These are phyloP conservation scores for Pantala flavescens DNA, from an alignment of 1,140 invertebrate genomes.

Conservation along the genomic window DNA sequence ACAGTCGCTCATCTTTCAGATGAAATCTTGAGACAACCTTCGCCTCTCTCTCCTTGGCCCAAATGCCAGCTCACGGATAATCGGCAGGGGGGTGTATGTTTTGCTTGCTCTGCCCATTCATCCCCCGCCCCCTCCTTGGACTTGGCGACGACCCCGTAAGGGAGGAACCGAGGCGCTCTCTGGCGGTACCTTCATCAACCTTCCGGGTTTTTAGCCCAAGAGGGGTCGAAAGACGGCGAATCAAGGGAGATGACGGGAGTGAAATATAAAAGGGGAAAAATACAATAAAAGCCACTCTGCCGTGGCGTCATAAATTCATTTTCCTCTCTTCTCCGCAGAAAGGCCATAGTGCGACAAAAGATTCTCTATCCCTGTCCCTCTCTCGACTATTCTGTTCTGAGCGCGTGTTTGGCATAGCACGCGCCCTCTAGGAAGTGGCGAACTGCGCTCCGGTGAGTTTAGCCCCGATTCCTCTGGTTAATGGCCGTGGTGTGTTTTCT, in stretches of 20 bases:
- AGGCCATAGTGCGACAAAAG: not conserved
- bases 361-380: not conserved
- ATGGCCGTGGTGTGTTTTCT: not conserved
- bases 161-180: not conserved
- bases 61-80: too few relatives aligned
- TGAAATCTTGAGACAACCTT: too few relatives aligned
- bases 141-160: not conserved
- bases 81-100: not conserved
- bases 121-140: not conserved
- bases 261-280: conserved; percentile 13
- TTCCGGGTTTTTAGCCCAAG: not conserved
- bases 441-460: not conserved
- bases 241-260: conserved; percentile 11
- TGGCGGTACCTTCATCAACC: not conserved
- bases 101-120: not conserved
- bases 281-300: conserved; percentile 23
- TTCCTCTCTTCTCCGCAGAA: conserved; percentile 12
- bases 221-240: not conserved
- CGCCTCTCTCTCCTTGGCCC: too few relatives aligned
- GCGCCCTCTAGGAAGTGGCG: conserved; percentile 5
- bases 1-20: too few relatives aligned
- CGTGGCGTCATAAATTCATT: conserved; percentile 28
- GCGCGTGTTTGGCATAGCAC: not conserved
- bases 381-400: not conserved
- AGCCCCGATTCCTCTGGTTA: not conserved